Evolutionary conservation across 2,888 invertebrate genomes (phyloP).

Genomic region (Creontiades dilutus): DNA sequence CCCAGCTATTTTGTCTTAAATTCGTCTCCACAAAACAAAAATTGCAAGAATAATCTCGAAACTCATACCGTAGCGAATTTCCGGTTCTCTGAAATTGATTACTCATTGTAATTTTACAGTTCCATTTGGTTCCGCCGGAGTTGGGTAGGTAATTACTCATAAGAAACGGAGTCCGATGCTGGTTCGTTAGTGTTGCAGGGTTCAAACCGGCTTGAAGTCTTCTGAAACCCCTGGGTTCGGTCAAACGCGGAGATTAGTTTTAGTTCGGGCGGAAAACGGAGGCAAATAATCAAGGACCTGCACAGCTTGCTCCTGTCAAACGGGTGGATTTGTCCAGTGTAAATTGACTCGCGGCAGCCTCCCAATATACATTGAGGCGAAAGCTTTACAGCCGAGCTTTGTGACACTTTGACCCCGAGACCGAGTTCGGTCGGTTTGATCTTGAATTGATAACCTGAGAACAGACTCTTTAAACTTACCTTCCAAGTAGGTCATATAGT

Average conservation of each 20-base stretch:
- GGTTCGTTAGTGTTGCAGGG: not conserved
- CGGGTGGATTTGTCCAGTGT: conserved; percentile 5
- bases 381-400: not conserved
- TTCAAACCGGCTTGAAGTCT: not conserved
- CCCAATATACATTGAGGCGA: not conserved
- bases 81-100: not conserved
- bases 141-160: no score
- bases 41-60: no score
- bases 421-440: not conserved
- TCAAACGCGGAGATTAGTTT: conserved; percentile 10
- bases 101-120: not conserved
- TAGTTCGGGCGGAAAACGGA: not conserved
- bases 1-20: no score
- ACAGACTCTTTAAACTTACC: no score
- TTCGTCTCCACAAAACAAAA: no score
- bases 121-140: no score
- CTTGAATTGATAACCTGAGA: not conserved
- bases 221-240: not conserved
- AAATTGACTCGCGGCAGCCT: not conserved
- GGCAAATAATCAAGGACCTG: conserved; percentile 8
- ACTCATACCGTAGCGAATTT: no score
- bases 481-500: no score
- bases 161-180: not conserved
- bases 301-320: not conserved
- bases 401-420: not conserved